These are phyloP conservation scores for Kryphioiulus occultus DNA, from an alignment of 2,888 invertebrate species.

Conservation along the genomic window DNA sequence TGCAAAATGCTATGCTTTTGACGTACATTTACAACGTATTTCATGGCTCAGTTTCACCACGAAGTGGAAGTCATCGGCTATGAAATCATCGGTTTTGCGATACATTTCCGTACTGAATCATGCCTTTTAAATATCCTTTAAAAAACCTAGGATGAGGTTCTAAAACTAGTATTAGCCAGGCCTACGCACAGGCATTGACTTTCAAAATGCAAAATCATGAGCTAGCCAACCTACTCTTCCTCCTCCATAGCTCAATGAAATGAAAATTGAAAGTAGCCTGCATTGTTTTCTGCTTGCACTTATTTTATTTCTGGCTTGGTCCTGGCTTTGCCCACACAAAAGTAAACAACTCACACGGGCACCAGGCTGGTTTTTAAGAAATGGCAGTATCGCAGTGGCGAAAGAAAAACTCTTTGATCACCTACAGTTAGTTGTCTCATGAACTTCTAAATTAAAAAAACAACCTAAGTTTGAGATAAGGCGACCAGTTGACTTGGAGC, in stretches of 20 bases:
- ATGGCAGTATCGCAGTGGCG: not conserved
- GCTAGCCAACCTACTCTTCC: not conserved
- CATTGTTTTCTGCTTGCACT: constrained; percentile 20
- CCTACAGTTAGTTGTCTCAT: not conserved
- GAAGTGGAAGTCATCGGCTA: not conserved
- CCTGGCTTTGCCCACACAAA: not conserved
- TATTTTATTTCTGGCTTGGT: constrained; percentile 17
- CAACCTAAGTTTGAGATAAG: not conserved
- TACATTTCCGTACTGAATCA: constrained; percentile 33
- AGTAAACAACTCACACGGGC: constrained; percentile 8
- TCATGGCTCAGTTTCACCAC: not conserved
- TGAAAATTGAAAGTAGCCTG: not conserved
- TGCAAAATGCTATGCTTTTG: too few relatives aligned
- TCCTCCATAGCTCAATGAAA: constrained; percentile 9
- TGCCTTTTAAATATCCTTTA: constrained; percentile 26
- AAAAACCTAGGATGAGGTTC: not conserved
- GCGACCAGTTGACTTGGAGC: constrained; percentile 40
- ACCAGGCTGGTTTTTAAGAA: constrained; percentile 6
- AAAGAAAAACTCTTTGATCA: constrained; percentile 18
- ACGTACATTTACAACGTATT: too few relatives aligned
- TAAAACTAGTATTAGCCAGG: not conserved
- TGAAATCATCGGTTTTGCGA: constrained; percentile 21
- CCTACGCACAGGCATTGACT: constrained; percentile 39
- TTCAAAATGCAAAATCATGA: constrained; percentile 32
- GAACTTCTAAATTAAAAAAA: constrained; percentile 29